A percentile compares a stretch with the other conserved stretches of the same genome.
Conservation (phyloP, 2,888 invertebrate species). For the Meghimatium bilineatum region DNA sequence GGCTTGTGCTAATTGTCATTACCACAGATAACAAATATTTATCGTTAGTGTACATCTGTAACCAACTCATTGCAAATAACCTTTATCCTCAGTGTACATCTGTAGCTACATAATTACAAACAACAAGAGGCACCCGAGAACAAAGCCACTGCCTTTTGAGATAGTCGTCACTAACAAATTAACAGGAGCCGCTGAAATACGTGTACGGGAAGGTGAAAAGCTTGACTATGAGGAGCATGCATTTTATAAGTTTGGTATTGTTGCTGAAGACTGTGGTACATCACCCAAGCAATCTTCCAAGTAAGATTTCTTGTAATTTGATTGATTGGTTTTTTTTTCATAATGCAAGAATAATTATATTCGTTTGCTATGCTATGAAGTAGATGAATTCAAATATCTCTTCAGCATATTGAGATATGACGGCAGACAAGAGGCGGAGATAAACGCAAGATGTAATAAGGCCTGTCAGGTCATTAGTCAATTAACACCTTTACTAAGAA, state of each 20-base stretch:
- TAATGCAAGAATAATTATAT: no score
- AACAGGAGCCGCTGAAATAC: slow-evolving; percentile 71
- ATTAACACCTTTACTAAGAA: no score
- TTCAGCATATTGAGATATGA: no score
- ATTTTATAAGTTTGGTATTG: slow-evolving; percentile 96
- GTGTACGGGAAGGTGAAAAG: slow-evolving; percentile 73
- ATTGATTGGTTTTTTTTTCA: no score
- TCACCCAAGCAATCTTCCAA: slow-evolving; percentile 58
- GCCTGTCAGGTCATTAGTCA: no score
- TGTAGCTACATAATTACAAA: slow-evolving; percentile 71
- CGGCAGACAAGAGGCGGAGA: no score
- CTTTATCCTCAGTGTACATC: slow-evolving; percentile 67
- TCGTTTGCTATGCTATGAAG: no score
- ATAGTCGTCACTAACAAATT: slow-evolving; percentile 66
- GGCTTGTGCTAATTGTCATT: no score
- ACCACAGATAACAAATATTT: no score
- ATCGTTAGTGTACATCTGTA: no score
- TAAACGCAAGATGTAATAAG: no score
- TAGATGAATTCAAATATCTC: no score
- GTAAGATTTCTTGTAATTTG: slow-evolving; percentile 32
- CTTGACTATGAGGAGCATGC: slow-evolving; percentile 95
- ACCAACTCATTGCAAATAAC: neutral
- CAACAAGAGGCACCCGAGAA: slow-evolving; percentile 45
- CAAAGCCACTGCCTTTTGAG: slow-evolving; percentile 67
- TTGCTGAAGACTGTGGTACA: slow-evolving; percentile 89